phyloP scores from a whole-genome alignment of 1,140 invertebrate genomes.

The Pogonognathellus flavescens region DNA sequence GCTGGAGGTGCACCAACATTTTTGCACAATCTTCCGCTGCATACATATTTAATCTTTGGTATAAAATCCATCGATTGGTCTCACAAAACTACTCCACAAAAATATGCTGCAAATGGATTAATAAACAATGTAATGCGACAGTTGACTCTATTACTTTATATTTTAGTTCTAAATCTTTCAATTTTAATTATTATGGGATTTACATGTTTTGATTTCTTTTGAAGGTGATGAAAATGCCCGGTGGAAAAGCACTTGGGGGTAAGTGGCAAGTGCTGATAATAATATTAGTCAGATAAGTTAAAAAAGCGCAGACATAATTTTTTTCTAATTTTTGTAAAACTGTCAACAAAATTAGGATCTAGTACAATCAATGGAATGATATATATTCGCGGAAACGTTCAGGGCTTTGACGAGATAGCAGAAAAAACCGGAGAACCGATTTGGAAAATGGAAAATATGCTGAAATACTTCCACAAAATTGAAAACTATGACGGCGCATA shows the following conservation, averaged over 20 bases:
- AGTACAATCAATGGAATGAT: constrained; percentile 77
- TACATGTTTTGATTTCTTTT: no score
- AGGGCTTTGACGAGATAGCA: constrained; percentile 57
- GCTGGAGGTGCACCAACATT: constrained; percentile 71
- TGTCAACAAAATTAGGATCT: constrained; percentile 73
- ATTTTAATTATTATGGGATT: no score
- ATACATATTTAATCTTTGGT: not conserved
- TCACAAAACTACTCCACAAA: constrained; percentile 73
- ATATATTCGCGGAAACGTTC: constrained; percentile 75
- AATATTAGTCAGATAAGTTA: no score
- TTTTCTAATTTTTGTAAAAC: no score
- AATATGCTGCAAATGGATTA: constrained; percentile 68
- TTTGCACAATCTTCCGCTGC: not conserved
- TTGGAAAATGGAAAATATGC: constrained; percentile 54
- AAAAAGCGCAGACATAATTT: no score
- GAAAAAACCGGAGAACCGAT: constrained; percentile 35
- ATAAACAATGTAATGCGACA: not conserved
- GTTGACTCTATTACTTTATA: not conserved
- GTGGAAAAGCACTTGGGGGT: constrained; percentile 3
- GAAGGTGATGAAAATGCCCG: not conserved
- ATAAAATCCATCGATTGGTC: constrained; percentile 69
- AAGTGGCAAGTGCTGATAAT: not conserved
- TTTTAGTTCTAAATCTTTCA: not conserved
- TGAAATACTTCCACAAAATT: constrained; percentile 44
- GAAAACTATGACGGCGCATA: not conserved